Evolutionary conservation across 2,797 vertebrate genomes (phyloP).

Genomic region (Coranthus polyacanthus): DNA sequence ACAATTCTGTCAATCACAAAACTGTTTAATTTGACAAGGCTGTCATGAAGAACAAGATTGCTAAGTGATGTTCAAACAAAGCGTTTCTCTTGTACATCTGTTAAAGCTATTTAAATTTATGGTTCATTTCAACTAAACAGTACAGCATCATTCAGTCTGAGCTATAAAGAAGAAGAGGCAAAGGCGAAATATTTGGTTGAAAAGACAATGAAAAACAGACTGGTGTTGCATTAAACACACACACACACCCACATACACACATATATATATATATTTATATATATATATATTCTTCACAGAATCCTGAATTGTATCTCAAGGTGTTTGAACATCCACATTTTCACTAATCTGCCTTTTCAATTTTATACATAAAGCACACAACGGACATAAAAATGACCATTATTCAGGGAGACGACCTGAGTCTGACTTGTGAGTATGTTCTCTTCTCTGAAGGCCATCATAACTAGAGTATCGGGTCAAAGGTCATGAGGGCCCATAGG

Average conservation of each 20-base stretch:
- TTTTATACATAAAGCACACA: constrained; percentile 32
- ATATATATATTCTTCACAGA: too few species aligned
- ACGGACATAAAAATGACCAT: constrained; percentile 32
- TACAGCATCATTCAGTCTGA: constrained; percentile 12
- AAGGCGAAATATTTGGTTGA: constrained; percentile 12
- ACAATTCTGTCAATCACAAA: constrained; percentile 48
- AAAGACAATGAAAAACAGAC: constrained; percentile 27
- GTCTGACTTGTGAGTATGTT: constrained; percentile 54
- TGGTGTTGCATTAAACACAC: too few species aligned
- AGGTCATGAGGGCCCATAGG: constrained; percentile 68
- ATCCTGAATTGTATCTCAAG: constrained; percentile 7
- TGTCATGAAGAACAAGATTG: constrained; percentile 13
- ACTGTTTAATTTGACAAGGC: constrained; percentile 46
- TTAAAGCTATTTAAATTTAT: constrained; percentile 9
- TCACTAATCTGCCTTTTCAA: constrained; percentile 17
- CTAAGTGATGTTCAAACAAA: constrained; percentile 26
- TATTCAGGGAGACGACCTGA: constrained; percentile 50
- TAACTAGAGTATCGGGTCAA: constrained; percentile 65
- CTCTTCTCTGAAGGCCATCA: constrained; percentile 67
- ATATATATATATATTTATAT: too few species aligned
- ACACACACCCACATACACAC: too few species aligned
- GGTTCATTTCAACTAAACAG: constrained; percentile 35
- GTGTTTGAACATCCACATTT: constrained; percentile 10
- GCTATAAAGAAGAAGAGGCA: constrained; percentile 2
- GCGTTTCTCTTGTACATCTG: constrained; percentile 6